Percentiles rank a stretch among this genome's conserved stretches.
phyloP scores from a whole-genome alignment of 2,888 invertebrate species.

The Aricia artaxerxes region DNA sequence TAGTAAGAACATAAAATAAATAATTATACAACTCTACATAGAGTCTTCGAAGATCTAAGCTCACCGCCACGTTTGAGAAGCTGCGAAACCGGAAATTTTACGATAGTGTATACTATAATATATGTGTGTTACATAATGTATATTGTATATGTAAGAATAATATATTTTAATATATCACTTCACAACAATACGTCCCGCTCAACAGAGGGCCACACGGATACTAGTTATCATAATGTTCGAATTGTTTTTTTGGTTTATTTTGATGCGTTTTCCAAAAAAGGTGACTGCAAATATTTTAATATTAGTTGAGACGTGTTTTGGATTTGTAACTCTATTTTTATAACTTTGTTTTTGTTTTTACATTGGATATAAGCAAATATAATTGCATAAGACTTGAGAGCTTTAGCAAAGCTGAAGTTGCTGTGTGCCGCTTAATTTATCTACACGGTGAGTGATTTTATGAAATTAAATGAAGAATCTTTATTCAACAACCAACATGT shows the following conservation, averaged over 20 bases:
- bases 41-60: not conserved
- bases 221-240: not conserved
- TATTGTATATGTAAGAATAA: not conserved
- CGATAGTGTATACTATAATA: not conserved
- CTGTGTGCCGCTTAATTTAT: too few relatives aligned
- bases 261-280: not conserved
- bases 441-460: too few relatives aligned
- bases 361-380: not conserved
- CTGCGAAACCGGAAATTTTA: not conserved
- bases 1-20: too few relatives aligned
- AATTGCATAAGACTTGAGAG: not conserved
- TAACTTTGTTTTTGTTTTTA: not conserved
- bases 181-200: slow-evolving; percentile 8
- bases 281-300: not conserved
- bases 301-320: not conserved
- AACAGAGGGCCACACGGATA: not conserved
- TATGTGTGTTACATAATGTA: not conserved
- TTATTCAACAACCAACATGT: too few relatives aligned
- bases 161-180: not conserved
- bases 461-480: too few relatives aligned
- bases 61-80: not conserved
- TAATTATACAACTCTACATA: too few relatives aligned
- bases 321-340: not conserved
- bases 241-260: not conserved
- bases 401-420: not conserved